Conservation (phyloP, 2,113 vertebrate genomes). For the Anhinga anhinga region DNA sequence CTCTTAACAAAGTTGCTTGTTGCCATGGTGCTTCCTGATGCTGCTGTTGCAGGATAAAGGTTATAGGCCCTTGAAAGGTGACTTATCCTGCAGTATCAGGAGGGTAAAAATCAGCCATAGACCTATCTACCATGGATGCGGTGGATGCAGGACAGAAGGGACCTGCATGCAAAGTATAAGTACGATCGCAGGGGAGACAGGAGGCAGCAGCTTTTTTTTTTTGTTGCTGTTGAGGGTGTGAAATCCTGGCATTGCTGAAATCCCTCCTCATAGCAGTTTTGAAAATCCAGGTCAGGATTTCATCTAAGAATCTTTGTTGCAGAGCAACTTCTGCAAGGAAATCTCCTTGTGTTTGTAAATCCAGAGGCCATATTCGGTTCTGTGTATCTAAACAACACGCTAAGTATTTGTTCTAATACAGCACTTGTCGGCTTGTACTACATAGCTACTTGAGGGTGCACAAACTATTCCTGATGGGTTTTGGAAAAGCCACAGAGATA, state of each 20-base stretch:
- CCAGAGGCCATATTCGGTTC: neutral
- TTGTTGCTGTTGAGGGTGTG: neutral
- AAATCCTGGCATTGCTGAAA: neutral
- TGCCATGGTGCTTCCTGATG: neutral
- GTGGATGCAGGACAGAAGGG: neutral
- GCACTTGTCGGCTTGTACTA: neutral
- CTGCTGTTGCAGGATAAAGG: neutral
- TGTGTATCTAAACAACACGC: neutral
- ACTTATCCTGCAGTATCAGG: neutral
- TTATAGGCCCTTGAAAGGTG: neutral
- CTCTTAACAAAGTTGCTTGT: neutral
- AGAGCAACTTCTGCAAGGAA: neutral
- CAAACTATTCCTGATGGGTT: neutral
- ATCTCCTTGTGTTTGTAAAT: neutral
- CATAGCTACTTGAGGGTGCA: neutral
- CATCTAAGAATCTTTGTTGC: neutral
- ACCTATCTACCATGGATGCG: neutral
- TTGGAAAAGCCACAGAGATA: neutral
- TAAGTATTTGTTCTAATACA: neutral
- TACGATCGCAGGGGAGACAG: neutral
- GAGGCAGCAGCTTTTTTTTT: neutral
- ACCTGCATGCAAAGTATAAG: neutral
- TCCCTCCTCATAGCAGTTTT: neutral
- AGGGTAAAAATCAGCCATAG: neutral
- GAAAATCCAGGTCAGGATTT: neutral